These are phyloP conservation scores for Bombus confusus DNA, from an alignment of 1,140 invertebrate species.

Conservation along the genomic window DNA sequence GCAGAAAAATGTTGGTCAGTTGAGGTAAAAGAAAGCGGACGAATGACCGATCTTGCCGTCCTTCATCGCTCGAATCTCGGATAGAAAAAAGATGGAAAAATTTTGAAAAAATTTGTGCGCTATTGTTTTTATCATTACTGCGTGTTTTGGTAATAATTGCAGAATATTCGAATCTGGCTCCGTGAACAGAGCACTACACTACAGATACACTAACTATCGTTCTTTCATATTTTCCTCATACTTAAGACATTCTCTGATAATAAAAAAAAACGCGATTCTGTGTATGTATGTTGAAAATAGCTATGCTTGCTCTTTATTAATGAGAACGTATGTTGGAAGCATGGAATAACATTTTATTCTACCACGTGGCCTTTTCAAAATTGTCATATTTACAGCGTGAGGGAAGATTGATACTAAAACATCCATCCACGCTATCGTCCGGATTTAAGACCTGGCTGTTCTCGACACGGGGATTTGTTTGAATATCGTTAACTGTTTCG, in stretches of 20 bases:
- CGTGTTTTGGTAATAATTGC: not conserved
- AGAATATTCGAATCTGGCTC: not conserved
- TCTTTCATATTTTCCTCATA: no score
- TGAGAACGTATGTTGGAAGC: not conserved
- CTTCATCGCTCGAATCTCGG: no score
- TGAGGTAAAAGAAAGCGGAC: not conserved
- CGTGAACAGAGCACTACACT: no score
- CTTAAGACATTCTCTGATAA: no score
- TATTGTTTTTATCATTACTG: not conserved
- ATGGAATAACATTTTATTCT: not conserved
- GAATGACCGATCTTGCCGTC: no score
- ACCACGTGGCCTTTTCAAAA: no score
- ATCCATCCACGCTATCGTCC: slow-evolving; percentile 52
- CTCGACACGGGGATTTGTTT: slow-evolving; percentile 68
- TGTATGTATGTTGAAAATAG: no score
- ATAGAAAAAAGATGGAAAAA: no score
- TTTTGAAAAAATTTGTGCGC: not conserved
- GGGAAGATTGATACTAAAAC: slow-evolving; percentile 26
- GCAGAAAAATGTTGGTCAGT: not conserved
- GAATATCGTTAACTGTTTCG: slow-evolving; percentile 76
- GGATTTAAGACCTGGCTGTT: slow-evolving; percentile 56
- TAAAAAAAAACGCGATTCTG: no score
- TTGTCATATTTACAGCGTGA: not conserved
- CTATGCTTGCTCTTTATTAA: no score
- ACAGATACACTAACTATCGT: no score